Percentiles rank a stretch among this genome's conserved stretches.
Conservation (phyloP, 2,113 vertebrate genomes). For the Oreamnos americanus region DNA sequence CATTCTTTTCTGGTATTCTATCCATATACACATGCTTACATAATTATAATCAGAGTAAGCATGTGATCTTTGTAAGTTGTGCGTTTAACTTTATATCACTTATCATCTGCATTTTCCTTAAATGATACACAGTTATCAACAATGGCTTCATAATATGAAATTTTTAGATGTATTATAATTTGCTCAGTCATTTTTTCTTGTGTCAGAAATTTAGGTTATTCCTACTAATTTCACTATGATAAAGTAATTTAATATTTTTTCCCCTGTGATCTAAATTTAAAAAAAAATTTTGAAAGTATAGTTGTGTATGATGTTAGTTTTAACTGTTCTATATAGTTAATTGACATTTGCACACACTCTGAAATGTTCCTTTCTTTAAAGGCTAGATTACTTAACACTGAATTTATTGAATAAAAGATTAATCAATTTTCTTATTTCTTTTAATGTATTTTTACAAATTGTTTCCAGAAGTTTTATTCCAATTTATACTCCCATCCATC, state of each 20-base stretch:
- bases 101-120: neutral
- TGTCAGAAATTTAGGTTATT: neutral
- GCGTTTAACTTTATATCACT: neutral
- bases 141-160: neutral
- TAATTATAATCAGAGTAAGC: neutral
- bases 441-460: neutral
- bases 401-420: neutral
- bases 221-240: neutral
- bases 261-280: neutral
- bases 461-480: neutral
- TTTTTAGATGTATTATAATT: neutral
- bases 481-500: neutral
- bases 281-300: neutral
- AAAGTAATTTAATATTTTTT: neutral
- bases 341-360: neutral
- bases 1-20: neutral
- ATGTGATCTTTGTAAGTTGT: neutral
- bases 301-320: neutral
- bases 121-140: neutral
- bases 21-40: neutral
- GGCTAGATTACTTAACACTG: neutral
- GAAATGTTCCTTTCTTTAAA: neutral
- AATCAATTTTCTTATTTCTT: neutral
- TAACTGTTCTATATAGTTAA: neutral
- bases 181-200: neutral